phyloP scores from a whole-genome alignment of 2,797 vertebrate species.

The Helostoma temminkii region DNA sequence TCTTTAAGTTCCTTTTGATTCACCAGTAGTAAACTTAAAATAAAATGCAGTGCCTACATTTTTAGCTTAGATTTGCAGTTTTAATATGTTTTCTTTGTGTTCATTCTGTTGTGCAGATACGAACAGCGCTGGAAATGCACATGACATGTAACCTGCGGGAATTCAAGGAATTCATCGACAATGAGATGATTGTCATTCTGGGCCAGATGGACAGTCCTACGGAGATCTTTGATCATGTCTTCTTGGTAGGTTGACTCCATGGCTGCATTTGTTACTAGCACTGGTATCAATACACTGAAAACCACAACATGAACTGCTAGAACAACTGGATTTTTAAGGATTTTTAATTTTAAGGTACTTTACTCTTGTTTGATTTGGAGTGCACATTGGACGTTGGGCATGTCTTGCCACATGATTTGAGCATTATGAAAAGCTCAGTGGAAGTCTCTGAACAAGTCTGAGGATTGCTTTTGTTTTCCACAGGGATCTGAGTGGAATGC shows the following conservation, averaged over 20 bases:
- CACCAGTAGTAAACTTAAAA: no score
- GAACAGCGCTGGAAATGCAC: conserved; percentile 96
- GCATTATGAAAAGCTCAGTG: conserved; percentile 58
- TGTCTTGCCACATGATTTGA: conserved; percentile 48
- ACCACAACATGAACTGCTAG: background rate
- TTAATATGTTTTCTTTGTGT: background rate
- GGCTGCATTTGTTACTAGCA: background rate
- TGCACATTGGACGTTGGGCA: conserved; percentile 11
- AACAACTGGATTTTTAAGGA: background rate
- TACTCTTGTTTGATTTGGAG: conserved; percentile 47
- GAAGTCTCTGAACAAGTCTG: conserved; percentile 55
- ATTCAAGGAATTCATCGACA: conserved; percentile 98
- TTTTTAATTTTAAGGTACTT: conserved; percentile 47
- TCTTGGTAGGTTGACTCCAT: conserved; percentile 85
- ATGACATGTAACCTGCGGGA: conserved; percentile 98
- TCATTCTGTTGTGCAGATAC: conserved; percentile 84
- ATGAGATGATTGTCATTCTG: conserved; percentile 98
- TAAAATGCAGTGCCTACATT: background rate
- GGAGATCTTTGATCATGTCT: conserved; percentile 97
- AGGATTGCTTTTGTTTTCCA: conserved; percentile 71
- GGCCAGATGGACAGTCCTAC: conserved; percentile 99
- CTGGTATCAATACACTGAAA: conserved; percentile 5
- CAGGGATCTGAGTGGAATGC: conserved; percentile 99
- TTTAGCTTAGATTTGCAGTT: background rate
- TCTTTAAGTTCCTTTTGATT: no score